Base-by-base conservation (phyloP, 2,888 invertebrate genomes). In the Pseudococcus longispinus region DNA sequence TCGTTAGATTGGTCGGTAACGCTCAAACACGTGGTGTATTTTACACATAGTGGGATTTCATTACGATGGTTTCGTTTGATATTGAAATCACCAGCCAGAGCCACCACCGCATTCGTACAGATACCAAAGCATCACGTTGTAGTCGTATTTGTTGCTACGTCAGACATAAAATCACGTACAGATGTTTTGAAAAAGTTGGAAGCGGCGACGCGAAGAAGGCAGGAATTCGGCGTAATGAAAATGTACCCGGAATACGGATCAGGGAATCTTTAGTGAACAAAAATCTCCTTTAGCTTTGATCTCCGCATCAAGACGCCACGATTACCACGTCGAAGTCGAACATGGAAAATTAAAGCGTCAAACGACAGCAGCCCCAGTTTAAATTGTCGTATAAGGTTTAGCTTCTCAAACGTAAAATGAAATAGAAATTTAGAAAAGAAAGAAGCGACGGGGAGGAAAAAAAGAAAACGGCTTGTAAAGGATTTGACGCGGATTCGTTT, bases 401-500 rank as follows among this genome's bases (percentile, higher is more conserved):
- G 70, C 70, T 70, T 70, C 70, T 29, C 29, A 29, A 70, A 70
- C 70, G 70, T 70, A 70, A 70, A 70, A 70, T 70, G 70, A 70
- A 70, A 70, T 70, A 70, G 29, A 70, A 70, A 70, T 29, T 70
- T 70, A 29, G 32, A 6, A 70, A 70, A 70, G 18, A 70, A 70
- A 29, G 15, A 70, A 60, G 23, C 60, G 60, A 23, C 20, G 60
- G 60, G 60, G 60, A 11, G 23, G 9, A 15, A 13, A 60, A 60
- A 60, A 74, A 74, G 32, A 74, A 32, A 74, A 74, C 74, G 32
- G 32, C 77, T 80, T 20, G 77, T 80, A 80, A 80, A 80, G 77
- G 77, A 80, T 80, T 80, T 80, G 77, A 42, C 77, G 32, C 70
- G 37, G 77, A 80, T 80, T 80, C 77, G 77, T 80, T 42, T 80